Evolutionary conservation across 2,888 invertebrate species (phyloP).

Genomic region (Epistrophe grossulariae): DNA sequence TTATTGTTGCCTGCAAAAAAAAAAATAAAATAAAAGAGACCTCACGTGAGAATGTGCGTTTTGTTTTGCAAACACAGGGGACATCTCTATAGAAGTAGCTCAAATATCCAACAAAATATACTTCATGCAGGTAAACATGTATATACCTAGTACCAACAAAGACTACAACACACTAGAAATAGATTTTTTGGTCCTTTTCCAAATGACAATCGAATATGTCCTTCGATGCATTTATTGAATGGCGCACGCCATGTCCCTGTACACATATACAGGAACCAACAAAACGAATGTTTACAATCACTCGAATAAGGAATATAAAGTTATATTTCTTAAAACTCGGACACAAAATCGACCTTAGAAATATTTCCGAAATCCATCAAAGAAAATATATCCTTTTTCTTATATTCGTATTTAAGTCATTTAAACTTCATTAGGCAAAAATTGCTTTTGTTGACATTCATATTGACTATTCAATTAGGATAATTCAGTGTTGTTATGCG

Average conservation of each 20-base stretch:
- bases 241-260: constrained; percentile 71
- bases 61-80: constrained; percentile 74
- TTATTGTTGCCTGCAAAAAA: constrained; percentile 50
- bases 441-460: constrained; percentile 60
- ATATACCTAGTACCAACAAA: too few species aligned
- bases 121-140: constrained; percentile 59
- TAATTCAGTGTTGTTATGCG: constrained; percentile 47
- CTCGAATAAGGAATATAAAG: constrained; percentile 63
- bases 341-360: constrained; percentile 11
- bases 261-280: constrained; percentile 58
- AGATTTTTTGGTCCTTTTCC: constrained; percentile 18
- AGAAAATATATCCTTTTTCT: constrained; percentile 44
- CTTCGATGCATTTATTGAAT: constrained; percentile 65
- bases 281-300: constrained; percentile 55
- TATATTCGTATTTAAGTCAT: constrained; percentile 35
- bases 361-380: constrained; percentile 16
- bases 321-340: constrained; percentile 49
- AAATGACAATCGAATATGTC: constrained; percentile 69
- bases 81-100: constrained; percentile 51
- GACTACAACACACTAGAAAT: neutral
- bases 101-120: constrained; percentile 11
- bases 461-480: constrained; percentile 74
- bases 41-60: constrained; percentile 74
- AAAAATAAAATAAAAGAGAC: constrained; percentile 31
- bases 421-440: constrained; percentile 72